phyloP scores from a whole-genome alignment of 2,113 vertebrate genomes.

The Brachypodius melanocephalos region DNA sequence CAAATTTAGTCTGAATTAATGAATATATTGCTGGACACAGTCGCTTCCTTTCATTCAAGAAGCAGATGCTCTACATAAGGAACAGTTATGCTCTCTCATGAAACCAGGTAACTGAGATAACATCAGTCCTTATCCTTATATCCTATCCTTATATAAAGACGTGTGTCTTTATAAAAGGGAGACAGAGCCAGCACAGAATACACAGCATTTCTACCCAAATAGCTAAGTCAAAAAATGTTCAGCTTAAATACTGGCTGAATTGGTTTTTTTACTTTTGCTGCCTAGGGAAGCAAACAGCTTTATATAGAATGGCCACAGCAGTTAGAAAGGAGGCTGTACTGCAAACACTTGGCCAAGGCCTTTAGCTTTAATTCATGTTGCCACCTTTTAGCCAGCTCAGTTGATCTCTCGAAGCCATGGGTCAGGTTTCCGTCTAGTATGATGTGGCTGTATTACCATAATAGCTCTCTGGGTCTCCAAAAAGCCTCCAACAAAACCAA shows the following conservation, averaged over 20 bases:
- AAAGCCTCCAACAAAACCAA: not conserved
- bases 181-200: not conserved
- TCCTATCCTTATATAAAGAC: no score
- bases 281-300: not conserved
- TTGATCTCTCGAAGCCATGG: not conserved
- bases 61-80: not conserved
- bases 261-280: not conserved
- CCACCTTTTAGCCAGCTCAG: not conserved
- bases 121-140: not conserved
- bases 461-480: not conserved
- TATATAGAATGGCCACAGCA: not conserved
- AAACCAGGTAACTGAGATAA: not conserved
- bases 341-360: not conserved
- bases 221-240: not conserved
- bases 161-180: not conserved
- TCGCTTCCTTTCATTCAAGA: not conserved
- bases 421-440: not conserved
- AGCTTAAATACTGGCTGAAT: not conserved
- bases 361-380: not conserved
- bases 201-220: not conserved
- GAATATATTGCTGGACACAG: not conserved
- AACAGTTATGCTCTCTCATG: not conserved
- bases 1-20: not conserved
- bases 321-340: not conserved
- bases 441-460: not conserved